These are phyloP conservation scores for Trissoscelio sp. DNA, from an alignment of 2,888 invertebrate genomes.

Conservation along the genomic window DNA sequence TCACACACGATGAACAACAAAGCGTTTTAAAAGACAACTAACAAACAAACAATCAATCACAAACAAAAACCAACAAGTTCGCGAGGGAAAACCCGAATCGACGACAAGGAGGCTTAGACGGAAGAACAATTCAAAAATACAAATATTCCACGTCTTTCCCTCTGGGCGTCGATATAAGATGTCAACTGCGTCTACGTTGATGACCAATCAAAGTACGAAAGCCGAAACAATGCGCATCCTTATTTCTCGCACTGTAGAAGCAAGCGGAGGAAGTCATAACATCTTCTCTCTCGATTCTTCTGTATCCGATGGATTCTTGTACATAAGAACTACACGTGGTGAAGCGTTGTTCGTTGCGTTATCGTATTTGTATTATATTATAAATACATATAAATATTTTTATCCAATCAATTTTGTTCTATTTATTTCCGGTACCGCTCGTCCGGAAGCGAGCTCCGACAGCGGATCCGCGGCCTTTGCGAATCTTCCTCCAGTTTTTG, in stretches of 20 bases:
- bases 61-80: conserved; percentile 17
- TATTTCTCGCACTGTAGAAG: conserved; percentile 60
- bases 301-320: conserved; percentile 64
- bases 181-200: conserved; percentile 58
- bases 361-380: conserved; percentile 69
- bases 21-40: conserved; percentile 29
- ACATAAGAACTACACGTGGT: conserved; percentile 65
- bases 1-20: conserved; percentile 42
- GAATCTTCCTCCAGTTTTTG: conserved; percentile 65
- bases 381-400: conserved; percentile 68
- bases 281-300: conserved; percentile 46
- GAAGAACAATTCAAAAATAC: not conserved
- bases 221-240: conserved; percentile 55
- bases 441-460: conserved; percentile 13
- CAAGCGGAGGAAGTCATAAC: conserved; percentile 33
- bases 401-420: conserved; percentile 57
- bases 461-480: conserved; percentile 24
- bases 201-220: conserved; percentile 52
- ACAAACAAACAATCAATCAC: conserved; percentile 18
- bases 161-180: conserved; percentile 25
- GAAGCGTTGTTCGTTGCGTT: conserved; percentile 67
- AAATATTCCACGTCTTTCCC: conserved; percentile 10
- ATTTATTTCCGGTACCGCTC: conserved; percentile 59
- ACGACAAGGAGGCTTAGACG: conserved; percentile 5
- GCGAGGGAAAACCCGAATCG: conserved; percentile 12